phyloP scores from a whole-genome alignment of 2,888 invertebrate genomes.

The Asteroscopus sphinx region DNA sequence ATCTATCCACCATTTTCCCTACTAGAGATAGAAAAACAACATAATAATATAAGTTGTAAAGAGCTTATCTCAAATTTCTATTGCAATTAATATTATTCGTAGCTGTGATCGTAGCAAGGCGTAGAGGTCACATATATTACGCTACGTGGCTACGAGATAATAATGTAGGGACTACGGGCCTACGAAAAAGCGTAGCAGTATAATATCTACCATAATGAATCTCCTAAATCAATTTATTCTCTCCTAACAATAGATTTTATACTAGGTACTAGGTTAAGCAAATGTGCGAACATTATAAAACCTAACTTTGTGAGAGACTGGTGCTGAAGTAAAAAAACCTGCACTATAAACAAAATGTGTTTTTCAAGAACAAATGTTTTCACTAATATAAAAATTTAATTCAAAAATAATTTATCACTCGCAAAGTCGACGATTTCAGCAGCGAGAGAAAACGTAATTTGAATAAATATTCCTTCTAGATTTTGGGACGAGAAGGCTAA shows the following conservation, averaged over 20 bases:
- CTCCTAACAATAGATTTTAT: too few species aligned
- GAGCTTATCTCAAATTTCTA: too few species aligned
- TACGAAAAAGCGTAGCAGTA: too few species aligned
- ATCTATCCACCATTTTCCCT: too few species aligned
- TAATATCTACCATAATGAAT: too few species aligned
- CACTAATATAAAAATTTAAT: constrained; percentile 21
- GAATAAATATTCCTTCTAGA: constrained; percentile 55
- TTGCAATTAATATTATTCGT: constrained; percentile 6
- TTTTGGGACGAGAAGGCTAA: constrained; percentile 33
- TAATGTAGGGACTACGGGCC: background rate
- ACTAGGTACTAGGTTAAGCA: too few species aligned
- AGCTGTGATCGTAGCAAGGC: constrained; percentile 4
- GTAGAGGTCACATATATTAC: constrained; percentile 35
- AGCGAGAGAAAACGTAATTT: constrained; percentile 48
- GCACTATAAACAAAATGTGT: background rate
- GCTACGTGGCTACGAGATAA: constrained; percentile 15
- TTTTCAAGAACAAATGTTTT: background rate
- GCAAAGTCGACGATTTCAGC: constrained; percentile 33
- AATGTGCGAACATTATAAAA: too few species aligned
- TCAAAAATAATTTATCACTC: constrained; percentile 52
- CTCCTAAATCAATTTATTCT: too few species aligned
- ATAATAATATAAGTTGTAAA: too few species aligned
- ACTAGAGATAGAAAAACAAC: too few species aligned
- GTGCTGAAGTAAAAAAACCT: too few species aligned
- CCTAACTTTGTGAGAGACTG: too few species aligned